Conservation (phyloP, 2,888 invertebrate species). For the Deilephila porcellus region DNA sequence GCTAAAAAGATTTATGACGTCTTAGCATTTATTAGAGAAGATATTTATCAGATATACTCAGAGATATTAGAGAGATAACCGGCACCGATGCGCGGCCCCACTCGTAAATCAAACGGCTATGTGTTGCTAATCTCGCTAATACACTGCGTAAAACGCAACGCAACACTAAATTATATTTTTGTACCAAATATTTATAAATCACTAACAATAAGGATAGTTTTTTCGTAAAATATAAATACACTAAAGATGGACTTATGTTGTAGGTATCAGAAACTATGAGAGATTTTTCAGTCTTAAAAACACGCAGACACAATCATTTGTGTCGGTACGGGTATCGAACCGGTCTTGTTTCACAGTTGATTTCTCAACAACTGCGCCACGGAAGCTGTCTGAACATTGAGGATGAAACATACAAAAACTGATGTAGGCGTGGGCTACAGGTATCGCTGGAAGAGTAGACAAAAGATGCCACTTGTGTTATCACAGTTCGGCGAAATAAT, state of each 20-base stretch:
- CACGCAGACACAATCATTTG: too few relatives aligned
- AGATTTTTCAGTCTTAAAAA: too few relatives aligned
- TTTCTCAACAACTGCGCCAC: too few relatives aligned
- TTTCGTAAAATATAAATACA: background rate
- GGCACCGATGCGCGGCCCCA: conserved; percentile 51
- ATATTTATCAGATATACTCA: conserved; percentile 79
- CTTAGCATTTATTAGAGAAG: conserved; percentile 80
- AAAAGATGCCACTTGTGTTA: too few relatives aligned
- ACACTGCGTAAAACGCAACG: conserved; percentile 37
- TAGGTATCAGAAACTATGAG: too few relatives aligned
- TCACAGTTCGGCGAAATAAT: too few relatives aligned
- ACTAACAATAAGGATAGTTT: background rate
- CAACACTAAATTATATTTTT: conserved; percentile 37
- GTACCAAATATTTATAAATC: background rate
- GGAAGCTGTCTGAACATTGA: too few relatives aligned
- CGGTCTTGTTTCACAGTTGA: background rate
- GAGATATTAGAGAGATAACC: conserved; percentile 69
- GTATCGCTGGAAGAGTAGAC: too few relatives aligned
- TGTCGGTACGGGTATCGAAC: too few relatives aligned
- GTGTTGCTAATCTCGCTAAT: conserved; percentile 56
- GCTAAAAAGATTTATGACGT: conserved; percentile 75
- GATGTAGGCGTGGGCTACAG: too few relatives aligned
- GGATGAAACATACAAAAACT: too few relatives aligned
- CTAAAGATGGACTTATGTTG: too few relatives aligned
- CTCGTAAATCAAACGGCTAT: conserved; percentile 61